Base-by-base conservation (phyloP, 2,113 vertebrate genomes). In the Myrmecophaga tridactyla region DNA sequence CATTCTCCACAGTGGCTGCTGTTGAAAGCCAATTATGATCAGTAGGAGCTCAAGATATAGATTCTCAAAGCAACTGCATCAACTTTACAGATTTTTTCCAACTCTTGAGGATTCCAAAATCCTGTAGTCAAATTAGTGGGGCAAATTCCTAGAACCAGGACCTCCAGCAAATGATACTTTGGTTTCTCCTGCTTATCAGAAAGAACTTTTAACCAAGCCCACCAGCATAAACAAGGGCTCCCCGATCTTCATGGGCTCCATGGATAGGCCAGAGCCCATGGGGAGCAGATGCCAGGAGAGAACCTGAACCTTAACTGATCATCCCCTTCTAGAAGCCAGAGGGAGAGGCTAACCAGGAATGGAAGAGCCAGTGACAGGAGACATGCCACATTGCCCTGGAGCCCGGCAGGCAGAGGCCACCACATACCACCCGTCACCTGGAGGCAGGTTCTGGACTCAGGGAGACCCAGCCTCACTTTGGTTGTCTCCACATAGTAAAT, bases 21-120 rank as follows among this genome's bases (percentile, higher is more conserved):
- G 5, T 86, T 82, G 78, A 85, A 39, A 80, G 72, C 43, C 23
- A 75, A 86, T 83, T 84, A 41, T 25, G 75, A 90, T 67, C 84
- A 41, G 41, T 67, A 34, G 65, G 48, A 53, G 39, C 39, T 89
- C n/a, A 34, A 75, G 62, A 89, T 51, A 53, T 94, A 86, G 63
- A 89, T 27, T 77, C 41, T 48, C 75, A 75, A 60, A 70, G 82
- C 46, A n/a, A 21, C 27, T 75, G 31, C 12, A 46, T 53, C 9
- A 1, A 31, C 43, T 70, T 70, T 70, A 81, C 65, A 93, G 31
- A 20, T 73, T 84, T 92, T n/a, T 43, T 70, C 63, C n/a, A 88
- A 17, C 34, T 91, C 83, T 56, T 75, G 70, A 53, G 39, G 13
- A 88, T 8, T 73, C 76, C 25, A 53, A 6, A 77, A 31, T 7